Conservation (phyloP, 1,140 invertebrate genomes). For the Pogonomyrmex californicus region DNA sequence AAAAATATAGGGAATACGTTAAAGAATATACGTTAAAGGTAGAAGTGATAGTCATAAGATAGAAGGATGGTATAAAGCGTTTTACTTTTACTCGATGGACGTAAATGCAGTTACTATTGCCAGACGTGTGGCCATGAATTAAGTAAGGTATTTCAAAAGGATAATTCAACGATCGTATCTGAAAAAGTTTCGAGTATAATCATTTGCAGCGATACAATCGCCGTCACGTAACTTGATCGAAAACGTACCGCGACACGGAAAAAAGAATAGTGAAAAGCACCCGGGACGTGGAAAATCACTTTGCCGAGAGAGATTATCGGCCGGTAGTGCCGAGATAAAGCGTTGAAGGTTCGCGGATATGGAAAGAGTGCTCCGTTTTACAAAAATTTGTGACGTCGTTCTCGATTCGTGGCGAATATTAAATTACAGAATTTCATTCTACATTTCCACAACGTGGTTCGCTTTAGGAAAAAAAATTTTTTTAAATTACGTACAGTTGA, state of each 20-base stretch:
- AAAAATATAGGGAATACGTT: neutral
- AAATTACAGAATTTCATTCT: slow-evolving; percentile 34
- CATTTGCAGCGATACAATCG: slow-evolving; percentile 37
- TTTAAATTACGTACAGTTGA: neutral
- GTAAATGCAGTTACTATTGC: neutral
- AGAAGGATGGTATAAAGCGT: neutral
- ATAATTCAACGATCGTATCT: neutral
- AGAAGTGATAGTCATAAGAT: neutral
- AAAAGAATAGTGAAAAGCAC: slow-evolving; percentile 18
- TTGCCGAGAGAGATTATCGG: slow-evolving; percentile 54
- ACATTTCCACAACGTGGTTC: slow-evolving; percentile 12
- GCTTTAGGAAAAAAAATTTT: slow-evolving; percentile 10
- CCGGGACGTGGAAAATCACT: slow-evolving; percentile 52
- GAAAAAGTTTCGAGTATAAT: slow-evolving; percentile 26
- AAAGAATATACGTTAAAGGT: too few species aligned
- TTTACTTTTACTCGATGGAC: neutral
- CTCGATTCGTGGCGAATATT: slow-evolving; percentile 32
- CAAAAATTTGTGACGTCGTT: slow-evolving; percentile 49
- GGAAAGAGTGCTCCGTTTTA: slow-evolving; percentile 28
- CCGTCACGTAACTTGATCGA: slow-evolving; percentile 36
- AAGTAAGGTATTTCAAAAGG: slow-evolving; percentile 2
- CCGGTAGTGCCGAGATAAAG: slow-evolving; percentile 33
- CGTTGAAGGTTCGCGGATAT: slow-evolving; percentile 11
- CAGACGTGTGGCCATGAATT: neutral
- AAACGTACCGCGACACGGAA: neutral